Conservation (phyloP, 2,113 vertebrate genomes). For the Diadophis punctatus region DNA sequence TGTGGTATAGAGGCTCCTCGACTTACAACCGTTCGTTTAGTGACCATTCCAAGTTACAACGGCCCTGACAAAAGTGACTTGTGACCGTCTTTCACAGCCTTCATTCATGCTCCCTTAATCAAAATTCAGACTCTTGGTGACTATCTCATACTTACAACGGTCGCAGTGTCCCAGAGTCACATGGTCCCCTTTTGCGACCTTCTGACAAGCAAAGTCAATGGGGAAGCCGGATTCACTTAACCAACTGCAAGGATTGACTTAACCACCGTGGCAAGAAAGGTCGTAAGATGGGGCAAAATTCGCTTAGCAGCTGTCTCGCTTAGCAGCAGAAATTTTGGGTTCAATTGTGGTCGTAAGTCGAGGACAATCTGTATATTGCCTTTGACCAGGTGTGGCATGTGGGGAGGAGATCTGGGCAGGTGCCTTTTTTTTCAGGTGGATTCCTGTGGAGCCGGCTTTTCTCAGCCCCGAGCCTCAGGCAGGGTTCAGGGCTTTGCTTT, state of each 20-base stretch:
- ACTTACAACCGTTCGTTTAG: neutral
- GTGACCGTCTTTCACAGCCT: neutral
- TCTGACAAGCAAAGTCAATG: neutral
- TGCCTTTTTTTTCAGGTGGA: neutral
- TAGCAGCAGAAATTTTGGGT: neutral
- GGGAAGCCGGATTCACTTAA: neutral
- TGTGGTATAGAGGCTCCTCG: neutral
- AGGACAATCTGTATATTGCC: neutral
- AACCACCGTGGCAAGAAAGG: neutral
- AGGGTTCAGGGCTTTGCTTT: neutral
- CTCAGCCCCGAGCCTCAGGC: neutral
- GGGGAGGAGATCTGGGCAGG: neutral
- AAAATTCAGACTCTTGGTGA: too few species aligned
- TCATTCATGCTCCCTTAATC: neutral
- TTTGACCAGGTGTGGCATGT: neutral
- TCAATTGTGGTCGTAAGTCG: neutral
- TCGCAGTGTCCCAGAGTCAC: neutral
- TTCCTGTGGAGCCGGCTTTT: neutral
- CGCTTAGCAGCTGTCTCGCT: neutral
- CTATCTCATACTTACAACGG: neutral
- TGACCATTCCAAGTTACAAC: neutral
- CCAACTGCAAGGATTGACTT: neutral
- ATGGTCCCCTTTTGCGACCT: neutral
- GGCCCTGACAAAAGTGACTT: neutral
- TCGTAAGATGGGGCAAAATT: neutral